Percentiles rank a stretch among this genome's conserved stretches.
These are phyloP conservation scores for Agonopterix alstromeriana DNA, from an alignment of 2,888 invertebrate species.

Conservation along the genomic window DNA sequence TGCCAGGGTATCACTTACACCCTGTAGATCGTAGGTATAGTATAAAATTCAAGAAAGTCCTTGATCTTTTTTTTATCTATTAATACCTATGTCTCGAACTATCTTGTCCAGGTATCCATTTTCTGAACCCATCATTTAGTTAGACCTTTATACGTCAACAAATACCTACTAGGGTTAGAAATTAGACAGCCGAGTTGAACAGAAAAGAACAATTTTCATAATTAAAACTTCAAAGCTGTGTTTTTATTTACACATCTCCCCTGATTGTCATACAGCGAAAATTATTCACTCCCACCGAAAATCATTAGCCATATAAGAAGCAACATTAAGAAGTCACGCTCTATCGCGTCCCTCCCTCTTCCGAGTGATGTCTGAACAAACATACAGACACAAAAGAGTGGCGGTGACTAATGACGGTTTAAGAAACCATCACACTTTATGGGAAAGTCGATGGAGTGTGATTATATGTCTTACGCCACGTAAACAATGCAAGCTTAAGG, in stretches of 20 bases:
- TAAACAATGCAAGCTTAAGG: too few relatives aligned
- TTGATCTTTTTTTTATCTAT: too few relatives aligned
- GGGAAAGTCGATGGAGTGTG: constrained; percentile 16
- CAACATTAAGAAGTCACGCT: constrained; percentile 12
- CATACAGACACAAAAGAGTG: constrained; percentile 20
- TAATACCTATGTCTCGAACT: too few relatives aligned
- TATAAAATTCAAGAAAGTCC: too few relatives aligned
- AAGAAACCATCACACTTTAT: constrained; percentile 26
- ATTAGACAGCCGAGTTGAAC: neutral
- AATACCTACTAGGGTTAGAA: neutral
- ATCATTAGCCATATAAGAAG: constrained; percentile 18
- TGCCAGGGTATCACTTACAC: too few relatives aligned
- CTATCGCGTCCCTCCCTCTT: constrained; percentile 10
- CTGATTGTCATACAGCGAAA: constrained; percentile 1
- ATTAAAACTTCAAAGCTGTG: neutral
- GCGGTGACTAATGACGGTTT: constrained; percentile 33
- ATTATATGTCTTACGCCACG: constrained; percentile 1
- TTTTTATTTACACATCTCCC: neutral
- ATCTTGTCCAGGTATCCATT: neutral
- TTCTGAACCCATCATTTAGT: neutral
- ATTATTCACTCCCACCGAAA: constrained; percentile 10
- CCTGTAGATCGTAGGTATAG: too few relatives aligned
- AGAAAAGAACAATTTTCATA: neutral
- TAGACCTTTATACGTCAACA: neutral
- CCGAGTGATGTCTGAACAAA: constrained; percentile 7